Evolutionary conservation across 2,888 invertebrate genomes (phyloP).

Genomic region (Adelphocoris suturalis): DNA sequence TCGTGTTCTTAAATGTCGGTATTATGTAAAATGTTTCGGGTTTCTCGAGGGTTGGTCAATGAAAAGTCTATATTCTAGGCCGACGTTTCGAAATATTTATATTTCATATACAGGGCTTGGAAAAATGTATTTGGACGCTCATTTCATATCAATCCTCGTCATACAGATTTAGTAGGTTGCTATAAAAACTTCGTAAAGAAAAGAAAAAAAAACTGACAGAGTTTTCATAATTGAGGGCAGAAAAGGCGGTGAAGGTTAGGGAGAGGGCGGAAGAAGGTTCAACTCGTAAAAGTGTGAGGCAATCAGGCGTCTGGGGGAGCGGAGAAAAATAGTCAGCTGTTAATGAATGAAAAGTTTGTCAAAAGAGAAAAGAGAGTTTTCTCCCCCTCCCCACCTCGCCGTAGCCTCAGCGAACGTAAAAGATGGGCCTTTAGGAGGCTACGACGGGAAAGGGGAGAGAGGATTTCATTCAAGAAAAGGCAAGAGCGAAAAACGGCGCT

Average conservation of each 20-base stretch:
- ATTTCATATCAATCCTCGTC: no score
- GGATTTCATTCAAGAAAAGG: constrained; percentile 48
- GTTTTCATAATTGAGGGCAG: constrained; percentile 72
- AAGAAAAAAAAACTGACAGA: constrained; percentile 68
- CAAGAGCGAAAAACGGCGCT: constrained; percentile 13
- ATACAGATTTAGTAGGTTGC: no score
- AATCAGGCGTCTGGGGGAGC: constrained; percentile 69
- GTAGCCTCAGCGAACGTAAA: background rate
- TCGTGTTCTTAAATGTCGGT: no score
- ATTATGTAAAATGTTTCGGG: no score
- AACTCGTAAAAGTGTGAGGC: constrained; percentile 70
- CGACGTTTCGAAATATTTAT: no score
- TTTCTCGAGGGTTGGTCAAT: no score
- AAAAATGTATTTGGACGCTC: no score
- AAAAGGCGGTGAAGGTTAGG: constrained; percentile 40
- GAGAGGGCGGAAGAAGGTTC: constrained; percentile 32
- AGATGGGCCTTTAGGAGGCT: constrained; percentile 22
- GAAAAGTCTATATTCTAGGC: no score
- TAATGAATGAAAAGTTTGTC: constrained; percentile 74
- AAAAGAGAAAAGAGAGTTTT: constrained; percentile 70
- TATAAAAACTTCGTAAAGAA: constrained; percentile 62
- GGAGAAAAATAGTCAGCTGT: constrained; percentile 76
- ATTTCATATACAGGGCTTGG: no score
- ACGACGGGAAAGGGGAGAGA: background rate
- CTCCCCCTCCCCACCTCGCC: background rate